Evolutionary conservation across 2,888 invertebrate genomes (phyloP).

Genomic region (Hoplodrina blanda): DNA sequence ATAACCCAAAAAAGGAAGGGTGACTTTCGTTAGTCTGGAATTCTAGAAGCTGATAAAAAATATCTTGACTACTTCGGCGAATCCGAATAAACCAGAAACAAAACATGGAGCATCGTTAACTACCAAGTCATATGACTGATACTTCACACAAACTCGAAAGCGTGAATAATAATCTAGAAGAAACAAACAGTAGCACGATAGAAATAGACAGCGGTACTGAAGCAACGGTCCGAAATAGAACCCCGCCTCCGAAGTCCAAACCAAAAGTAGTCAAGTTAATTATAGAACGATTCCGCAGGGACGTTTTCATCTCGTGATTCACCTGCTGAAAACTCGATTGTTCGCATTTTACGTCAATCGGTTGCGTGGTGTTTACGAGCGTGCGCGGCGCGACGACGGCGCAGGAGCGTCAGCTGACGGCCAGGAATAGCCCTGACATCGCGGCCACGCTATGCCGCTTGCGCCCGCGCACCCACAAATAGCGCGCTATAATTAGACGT

Average conservation of each 20-base stretch:
- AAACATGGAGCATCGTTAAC: slow-evolving; percentile 37
- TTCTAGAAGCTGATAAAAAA: slow-evolving; percentile 13
- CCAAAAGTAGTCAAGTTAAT: slow-evolving; percentile 90
- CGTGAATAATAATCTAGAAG: slow-evolving; percentile 75
- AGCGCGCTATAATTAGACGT: slow-evolving; percentile 89
- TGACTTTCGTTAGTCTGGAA: slow-evolving; percentile 2
- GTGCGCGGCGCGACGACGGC: slow-evolving; percentile 72
- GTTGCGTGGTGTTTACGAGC: slow-evolving; percentile 89
- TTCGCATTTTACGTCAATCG: slow-evolving; percentile 90
- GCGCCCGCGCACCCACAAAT: slow-evolving; percentile 90
- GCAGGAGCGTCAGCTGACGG: slow-evolving; percentile 89
- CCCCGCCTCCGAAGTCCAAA: slow-evolving; percentile 89
- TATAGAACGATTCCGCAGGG: slow-evolving; percentile 86
- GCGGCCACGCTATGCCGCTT: slow-evolving; percentile 89
- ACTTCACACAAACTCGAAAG: slow-evolving; percentile 66
- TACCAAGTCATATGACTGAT: slow-evolving; percentile 62
- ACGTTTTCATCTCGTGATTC: slow-evolving; percentile 89
- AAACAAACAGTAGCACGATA: slow-evolving; percentile 79
- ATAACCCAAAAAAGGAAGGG: slow-evolving; percentile 14
- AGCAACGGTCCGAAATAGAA: slow-evolving; percentile 87
- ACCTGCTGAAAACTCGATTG: slow-evolving; percentile 90
- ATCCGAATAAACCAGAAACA: slow-evolving; percentile 24
- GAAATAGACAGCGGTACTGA: slow-evolving; percentile 86
- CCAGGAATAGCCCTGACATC: slow-evolving; percentile 90
- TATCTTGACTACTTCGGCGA: slow-evolving; percentile 34